phyloP scores from a whole-genome alignment of 2,113 vertebrate species.

The Sceloporus undulatus region DNA sequence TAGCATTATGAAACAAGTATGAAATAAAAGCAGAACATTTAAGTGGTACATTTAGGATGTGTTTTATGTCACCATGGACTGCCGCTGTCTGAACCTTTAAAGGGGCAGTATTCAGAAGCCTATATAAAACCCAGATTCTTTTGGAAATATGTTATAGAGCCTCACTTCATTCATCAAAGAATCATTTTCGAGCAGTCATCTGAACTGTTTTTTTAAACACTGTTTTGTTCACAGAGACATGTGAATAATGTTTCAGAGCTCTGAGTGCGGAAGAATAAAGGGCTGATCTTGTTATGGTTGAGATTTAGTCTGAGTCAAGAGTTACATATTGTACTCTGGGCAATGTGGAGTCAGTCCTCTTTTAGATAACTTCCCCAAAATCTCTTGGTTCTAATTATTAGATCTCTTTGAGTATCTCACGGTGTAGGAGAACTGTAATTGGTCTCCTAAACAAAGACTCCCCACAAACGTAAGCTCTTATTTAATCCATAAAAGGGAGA shows the following conservation, averaged over 20 bases:
- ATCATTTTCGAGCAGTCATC: neutral
- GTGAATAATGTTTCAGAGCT: neutral
- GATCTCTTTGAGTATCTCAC: neutral
- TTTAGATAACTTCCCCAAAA: neutral
- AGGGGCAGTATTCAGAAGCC: neutral
- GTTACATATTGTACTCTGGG: too few species aligned
- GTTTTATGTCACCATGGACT: neutral
- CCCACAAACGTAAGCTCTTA: neutral
- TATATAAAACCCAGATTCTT: neutral
- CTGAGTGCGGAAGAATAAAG: neutral
- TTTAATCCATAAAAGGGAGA: constrained; percentile 7
- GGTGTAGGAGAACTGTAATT: neutral
- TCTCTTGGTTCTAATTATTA: too few species aligned
- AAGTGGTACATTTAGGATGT: neutral
- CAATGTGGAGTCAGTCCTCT: neutral
- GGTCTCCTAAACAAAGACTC: neutral
- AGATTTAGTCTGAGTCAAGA: neutral
- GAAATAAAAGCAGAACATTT: neutral
- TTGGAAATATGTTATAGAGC: neutral
- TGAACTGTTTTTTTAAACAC: too few species aligned
- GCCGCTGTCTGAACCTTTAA: neutral
- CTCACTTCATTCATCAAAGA: neutral
- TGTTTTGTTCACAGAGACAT: neutral
- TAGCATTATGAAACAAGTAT: neutral
- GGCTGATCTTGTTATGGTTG: neutral